Evolutionary conservation across 2,797 vertebrate genomes (phyloP).

Genomic region (Oreochromis grahami): DNA sequence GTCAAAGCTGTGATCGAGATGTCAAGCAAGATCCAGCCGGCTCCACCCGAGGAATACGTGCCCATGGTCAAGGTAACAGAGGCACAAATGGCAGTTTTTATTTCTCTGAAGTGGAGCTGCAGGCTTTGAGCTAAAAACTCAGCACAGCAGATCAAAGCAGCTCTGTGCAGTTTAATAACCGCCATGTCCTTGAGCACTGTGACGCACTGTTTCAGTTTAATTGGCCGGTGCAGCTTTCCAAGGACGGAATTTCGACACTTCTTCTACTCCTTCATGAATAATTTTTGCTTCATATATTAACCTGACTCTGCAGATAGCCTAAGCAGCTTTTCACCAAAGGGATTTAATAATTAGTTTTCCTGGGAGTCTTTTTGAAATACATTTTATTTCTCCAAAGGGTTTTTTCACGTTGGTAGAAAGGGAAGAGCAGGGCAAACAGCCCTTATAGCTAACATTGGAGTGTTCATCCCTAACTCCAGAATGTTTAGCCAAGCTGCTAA

Average conservation of each 20-base stretch:
- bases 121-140: not conserved
- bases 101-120: not conserved
- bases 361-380: not conserved
- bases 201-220: not conserved
- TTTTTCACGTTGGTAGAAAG: not conserved
- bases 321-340: not conserved
- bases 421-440: not conserved
- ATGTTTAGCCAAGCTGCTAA: not conserved
- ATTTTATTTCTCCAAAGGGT: not conserved
- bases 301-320: not conserved
- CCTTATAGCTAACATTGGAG: rapidly evolving
- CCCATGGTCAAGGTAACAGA: constrained; percentile 95
- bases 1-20: constrained; percentile 99
- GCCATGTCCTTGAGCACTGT: not conserved
- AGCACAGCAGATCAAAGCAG: not conserved
- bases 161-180: not conserved
- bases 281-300: not conserved
- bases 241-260: not conserved
- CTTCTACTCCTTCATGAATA: not conserved
- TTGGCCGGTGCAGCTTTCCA: not conserved
- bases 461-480: not conserved
- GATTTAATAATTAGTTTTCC: not conserved
- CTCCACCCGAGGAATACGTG: constrained; percentile 94
- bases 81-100: not conserved
- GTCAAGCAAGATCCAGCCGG: constrained; percentile 98